phyloP scores from a whole-genome alignment of 2,797 vertebrate genomes.

The Artibeus lituratus region DNA sequence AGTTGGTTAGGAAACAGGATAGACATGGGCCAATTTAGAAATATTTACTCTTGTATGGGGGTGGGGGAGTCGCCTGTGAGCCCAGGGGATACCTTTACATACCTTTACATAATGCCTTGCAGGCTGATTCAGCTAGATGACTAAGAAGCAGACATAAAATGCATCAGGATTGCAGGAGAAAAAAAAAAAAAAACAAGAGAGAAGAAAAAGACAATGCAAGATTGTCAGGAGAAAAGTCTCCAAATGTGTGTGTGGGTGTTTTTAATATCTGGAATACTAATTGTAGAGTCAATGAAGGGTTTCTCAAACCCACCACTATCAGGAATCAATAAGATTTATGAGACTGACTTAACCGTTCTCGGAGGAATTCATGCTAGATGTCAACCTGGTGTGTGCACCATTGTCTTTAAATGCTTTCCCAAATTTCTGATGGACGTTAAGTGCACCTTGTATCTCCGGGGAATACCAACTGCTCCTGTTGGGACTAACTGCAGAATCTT shows the following conservation, averaged over 20 bases:
- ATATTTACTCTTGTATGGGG: neutral
- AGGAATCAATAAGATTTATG: constrained; percentile 46
- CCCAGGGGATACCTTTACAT: neutral
- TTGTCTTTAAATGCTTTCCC: constrained; percentile 63
- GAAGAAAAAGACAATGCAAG: neutral
- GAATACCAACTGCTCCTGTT: constrained; percentile 35
- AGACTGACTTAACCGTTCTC: constrained; percentile 56
- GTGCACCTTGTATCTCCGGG: constrained; percentile 9
- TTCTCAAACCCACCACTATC: neutral
- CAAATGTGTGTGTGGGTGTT: neutral
- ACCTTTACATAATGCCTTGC: neutral
- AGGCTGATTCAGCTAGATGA: neutral
- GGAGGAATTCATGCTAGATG: constrained; percentile 60
- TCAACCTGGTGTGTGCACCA: constrained; percentile 5
- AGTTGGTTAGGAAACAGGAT: neutral
- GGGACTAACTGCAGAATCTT: constrained; percentile 58
- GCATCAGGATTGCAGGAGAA: neutral
- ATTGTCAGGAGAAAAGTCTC: neutral
- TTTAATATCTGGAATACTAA: constrained; percentile 35
- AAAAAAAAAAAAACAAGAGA: neutral
- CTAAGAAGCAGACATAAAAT: neutral
- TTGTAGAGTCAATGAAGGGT: constrained; percentile 38
- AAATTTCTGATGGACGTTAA: constrained; percentile 47
- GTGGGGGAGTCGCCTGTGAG: neutral
- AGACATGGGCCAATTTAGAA: neutral